Evolutionary conservation across 1,140 invertebrate genomes (phyloP).

Genomic region (Zaprionus vittiger): DNA sequence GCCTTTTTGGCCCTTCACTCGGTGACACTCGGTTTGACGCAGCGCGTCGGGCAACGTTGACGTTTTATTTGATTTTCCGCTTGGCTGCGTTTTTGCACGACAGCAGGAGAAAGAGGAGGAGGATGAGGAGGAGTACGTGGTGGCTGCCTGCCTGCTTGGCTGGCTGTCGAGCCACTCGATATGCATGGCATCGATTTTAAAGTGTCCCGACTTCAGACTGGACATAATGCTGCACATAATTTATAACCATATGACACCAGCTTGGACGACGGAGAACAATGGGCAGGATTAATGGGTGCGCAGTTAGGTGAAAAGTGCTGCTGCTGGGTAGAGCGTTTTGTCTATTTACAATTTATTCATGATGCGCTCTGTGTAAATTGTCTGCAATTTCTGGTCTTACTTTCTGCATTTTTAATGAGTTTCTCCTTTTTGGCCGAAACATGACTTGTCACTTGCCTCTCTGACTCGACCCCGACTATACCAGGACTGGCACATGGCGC

Average conservation of each 20-base stretch:
- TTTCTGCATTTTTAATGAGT: slow-evolving; percentile 48
- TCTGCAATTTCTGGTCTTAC: slow-evolving; percentile 32
- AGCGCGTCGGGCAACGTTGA: slow-evolving; percentile 55
- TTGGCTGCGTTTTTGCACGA: slow-evolving; percentile 74
- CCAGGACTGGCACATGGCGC: background rate
- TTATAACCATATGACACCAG: slow-evolving; percentile 72
- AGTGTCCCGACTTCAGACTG: slow-evolving; percentile 53
- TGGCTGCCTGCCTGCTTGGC: background rate
- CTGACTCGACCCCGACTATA: background rate
- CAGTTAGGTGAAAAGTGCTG: background rate
- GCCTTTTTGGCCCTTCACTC: slow-evolving; percentile 40
- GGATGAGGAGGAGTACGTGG: background rate
- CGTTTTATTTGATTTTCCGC: slow-evolving; percentile 82
- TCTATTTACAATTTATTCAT: slow-evolving; percentile 43
- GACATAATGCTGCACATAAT: slow-evolving; percentile 50
- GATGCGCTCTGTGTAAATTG: slow-evolving; percentile 33
- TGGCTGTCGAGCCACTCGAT: slow-evolving; percentile 56
- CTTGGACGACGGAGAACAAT: slow-evolving; percentile 55
- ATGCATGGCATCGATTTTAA: slow-evolving; percentile 74
- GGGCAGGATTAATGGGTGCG: slow-evolving; percentile 69
- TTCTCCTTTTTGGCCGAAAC: slow-evolving; percentile 20
- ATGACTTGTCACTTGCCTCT: slow-evolving; percentile 25
- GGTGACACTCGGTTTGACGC: slow-evolving; percentile 44
- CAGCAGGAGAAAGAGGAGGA: slow-evolving; percentile 22
- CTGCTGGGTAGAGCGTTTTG: slow-evolving; percentile 14